These are phyloP conservation scores for Gopherus evgoodei DNA, from an alignment of 2,113 vertebrate genomes.

Conservation along the genomic window DNA sequence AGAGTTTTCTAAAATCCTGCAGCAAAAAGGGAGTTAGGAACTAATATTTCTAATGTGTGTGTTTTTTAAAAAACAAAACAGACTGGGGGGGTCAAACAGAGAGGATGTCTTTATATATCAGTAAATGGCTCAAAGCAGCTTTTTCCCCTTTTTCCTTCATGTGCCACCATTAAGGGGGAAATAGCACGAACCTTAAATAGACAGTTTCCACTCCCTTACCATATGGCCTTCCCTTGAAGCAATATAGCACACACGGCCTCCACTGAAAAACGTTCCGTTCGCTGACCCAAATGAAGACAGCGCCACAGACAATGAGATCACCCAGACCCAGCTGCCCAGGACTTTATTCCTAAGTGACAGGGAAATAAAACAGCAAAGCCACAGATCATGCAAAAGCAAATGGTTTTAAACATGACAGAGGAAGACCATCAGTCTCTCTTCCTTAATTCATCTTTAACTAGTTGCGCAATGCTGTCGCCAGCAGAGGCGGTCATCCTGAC, in stretches of 20 bases:
- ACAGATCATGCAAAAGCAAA: neutral
- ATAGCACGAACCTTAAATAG: neutral
- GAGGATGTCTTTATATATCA: neutral
- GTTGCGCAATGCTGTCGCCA: neutral
- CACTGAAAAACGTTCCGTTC: slow-evolving; percentile 86
- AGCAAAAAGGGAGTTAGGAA: neutral
- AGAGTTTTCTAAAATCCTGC: neutral
- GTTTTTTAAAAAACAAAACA: neutral
- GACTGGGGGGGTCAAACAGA: neutral
- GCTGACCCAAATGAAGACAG: slow-evolving; percentile 89
- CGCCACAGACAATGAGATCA: slow-evolving; percentile 87
- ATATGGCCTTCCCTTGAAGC: slow-evolving; percentile 91
- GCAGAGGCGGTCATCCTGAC: neutral
- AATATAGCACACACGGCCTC: slow-evolving; percentile 86
- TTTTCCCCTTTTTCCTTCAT: neutral
- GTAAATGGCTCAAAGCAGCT: neutral
- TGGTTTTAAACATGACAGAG: neutral
- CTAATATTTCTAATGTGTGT: neutral
- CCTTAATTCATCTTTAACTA: neutral
- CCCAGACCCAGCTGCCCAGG: slow-evolving; percentile 89
- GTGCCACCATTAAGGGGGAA: neutral
- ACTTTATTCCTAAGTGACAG: slow-evolving; percentile 83
- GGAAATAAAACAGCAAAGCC: neutral
- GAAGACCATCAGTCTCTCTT: neutral
- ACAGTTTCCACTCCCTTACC: slow-evolving; percentile 76